Evolutionary conservation across 2,113 vertebrate species (phyloP).

Genomic region (Odocoileus hemionus): DNA sequence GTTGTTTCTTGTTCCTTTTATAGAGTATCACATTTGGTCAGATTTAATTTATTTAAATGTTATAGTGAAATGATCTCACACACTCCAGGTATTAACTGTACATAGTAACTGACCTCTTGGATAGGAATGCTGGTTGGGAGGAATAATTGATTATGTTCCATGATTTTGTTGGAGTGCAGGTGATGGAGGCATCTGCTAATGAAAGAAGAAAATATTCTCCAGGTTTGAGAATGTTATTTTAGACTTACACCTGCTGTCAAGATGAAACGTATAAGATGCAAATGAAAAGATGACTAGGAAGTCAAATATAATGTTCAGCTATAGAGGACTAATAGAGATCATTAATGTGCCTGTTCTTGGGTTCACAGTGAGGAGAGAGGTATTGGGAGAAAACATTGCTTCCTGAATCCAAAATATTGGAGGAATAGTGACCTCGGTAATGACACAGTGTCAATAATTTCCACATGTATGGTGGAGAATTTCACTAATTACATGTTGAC

Average conservation of each 20-base stretch:
- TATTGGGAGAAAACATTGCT: background rate
- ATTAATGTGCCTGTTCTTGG: background rate
- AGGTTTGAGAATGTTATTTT: conserved; percentile 44
- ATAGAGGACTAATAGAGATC: background rate
- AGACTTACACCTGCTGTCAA: conserved; percentile 24
- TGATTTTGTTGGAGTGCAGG: background rate
- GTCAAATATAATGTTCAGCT: background rate
- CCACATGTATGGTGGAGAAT: background rate
- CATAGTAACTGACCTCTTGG: background rate
- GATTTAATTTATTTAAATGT: conserved; percentile 61
- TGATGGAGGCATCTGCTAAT: conserved; percentile 39
- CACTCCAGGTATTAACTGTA: background rate
- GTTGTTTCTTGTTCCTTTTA: conserved; percentile 59
- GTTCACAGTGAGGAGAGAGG: background rate
- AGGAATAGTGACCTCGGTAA: background rate
- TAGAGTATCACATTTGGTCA: conserved; percentile 59
- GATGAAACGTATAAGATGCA: background rate
- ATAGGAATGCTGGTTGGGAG: background rate
- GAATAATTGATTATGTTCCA: background rate
- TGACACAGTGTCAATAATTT: background rate
- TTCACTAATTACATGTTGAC: background rate
- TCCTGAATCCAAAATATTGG: background rate
- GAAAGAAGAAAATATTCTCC: conserved; percentile 31
- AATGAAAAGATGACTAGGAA: background rate
- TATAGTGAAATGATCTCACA: conserved; percentile 31